Base-by-base conservation (phyloP, 2,797 vertebrate genomes). In the Cryptoprocta ferox region DNA sequence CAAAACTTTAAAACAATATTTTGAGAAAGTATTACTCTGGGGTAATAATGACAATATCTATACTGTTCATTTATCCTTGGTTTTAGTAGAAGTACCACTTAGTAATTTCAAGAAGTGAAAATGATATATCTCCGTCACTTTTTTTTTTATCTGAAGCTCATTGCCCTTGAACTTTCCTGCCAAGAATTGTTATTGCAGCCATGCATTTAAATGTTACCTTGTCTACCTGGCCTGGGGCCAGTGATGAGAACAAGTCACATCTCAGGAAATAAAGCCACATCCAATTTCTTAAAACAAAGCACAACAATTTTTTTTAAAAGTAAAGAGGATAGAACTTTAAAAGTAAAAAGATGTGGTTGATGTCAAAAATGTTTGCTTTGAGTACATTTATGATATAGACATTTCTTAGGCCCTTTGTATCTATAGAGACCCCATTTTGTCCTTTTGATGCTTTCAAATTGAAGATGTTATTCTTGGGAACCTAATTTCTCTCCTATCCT, bases 21-120 rank as follows among this genome's bases (percentile, higher is more conserved):
- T 93, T 90, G 6, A 61, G 32, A 84, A 92, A 93, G 15, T 75
- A 85, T 75, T 70, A 79, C 56, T 71, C 82, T 89, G 14, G 11
- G 26, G 14, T 10, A 85, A 48, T 65, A 92, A 73, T 73, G 12
- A 21, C 14, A 90, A 45, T 95, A 94, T 65, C 14, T 78, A 61
- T 53, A 93, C n/a, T 35, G 26, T 73, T 78, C 48, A 75, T 66
- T 56, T 18, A 83, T 42, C 19, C 26, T 94, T 83, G n/a, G 30
- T 86, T 87, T 94, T 79, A 24, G 30, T 81, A 37, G 12, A 83
- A 79, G 39, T 63, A 63, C 4, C 28, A 78, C 28, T 73, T 3
- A 94, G 14, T 80, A 70, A 91, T 88, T 90, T 94, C 5, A 53
- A 70, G 35, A 93, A 50, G 6, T 78, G 28, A 89, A 92, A 82